These are phyloP conservation scores for Bunonema sp. DNA, from an alignment of 2,888 invertebrate genomes.

Conservation along the genomic window DNA sequence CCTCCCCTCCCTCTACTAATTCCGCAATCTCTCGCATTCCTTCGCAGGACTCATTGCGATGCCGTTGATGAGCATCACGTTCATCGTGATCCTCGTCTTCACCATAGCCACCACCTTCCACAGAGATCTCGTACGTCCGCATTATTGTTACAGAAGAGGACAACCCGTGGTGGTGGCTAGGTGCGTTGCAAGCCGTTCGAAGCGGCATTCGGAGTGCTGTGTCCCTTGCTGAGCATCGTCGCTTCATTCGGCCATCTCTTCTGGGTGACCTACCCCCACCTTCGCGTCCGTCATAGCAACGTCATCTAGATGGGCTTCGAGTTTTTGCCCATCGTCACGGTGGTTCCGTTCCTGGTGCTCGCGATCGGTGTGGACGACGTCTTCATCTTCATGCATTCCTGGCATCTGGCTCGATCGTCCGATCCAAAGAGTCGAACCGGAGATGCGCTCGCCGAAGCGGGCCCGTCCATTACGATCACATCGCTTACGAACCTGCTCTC, in stretches of 20 bases:
- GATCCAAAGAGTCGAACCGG: conserved; percentile 15
- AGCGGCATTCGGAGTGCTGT: conserved; percentile 36
- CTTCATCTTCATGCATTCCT: conserved; percentile 41
- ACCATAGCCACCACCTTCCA: conserved; percentile 33
- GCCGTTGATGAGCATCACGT: conserved; percentile 35
- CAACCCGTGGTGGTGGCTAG: not conserved
- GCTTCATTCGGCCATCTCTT: conserved; percentile 40
- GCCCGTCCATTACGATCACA: conserved; percentile 42
- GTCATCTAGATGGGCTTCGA: conserved; percentile 31
- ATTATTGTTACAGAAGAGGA: not conserved
- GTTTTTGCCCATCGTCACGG: conserved; percentile 40
- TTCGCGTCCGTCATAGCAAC: not conserved
- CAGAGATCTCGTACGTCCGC: conserved; percentile 9
- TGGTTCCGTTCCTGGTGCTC: conserved; percentile 40
- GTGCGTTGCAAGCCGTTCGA: conserved; percentile 31
- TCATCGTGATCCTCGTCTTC: conserved; percentile 33
- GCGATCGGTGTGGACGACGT: conserved; percentile 44
- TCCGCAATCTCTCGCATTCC: too few species aligned
- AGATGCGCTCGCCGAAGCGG: conserved; percentile 35
- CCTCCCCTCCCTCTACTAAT: too few species aligned
- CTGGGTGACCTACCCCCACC: conserved; percentile 17
- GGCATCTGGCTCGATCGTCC: conserved; percentile 12
- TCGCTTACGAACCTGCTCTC: conserved; percentile 39
- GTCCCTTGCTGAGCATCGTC: conserved; percentile 36
- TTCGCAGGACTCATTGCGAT: conserved; percentile 29